Evolutionary conservation across 2,113 vertebrate species (phyloP), one percentile per base, ranked within the genome.

Genomic region (Paramormyrops kingsleyae): DNA sequence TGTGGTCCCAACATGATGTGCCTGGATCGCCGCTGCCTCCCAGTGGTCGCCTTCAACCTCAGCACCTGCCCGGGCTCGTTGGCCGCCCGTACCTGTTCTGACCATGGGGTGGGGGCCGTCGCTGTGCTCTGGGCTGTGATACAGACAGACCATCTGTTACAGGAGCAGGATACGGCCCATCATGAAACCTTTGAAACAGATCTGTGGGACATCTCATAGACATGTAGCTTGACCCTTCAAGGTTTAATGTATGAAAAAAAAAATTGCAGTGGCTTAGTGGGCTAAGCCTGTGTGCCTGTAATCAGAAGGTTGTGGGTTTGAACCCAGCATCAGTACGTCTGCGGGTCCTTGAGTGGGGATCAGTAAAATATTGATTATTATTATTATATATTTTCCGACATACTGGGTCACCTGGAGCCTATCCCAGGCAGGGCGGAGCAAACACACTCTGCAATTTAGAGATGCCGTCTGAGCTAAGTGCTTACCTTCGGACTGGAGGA

Each of bases 1-100:
- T 99, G 98, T 0, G 98, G 98, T 4, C 98, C 98, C 90, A 97
- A 97, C 93, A 99, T 99, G 97, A 95, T 99, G 96, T 99, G 98
- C 93, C 94, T 98, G 93, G 98, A 97, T 90, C 97, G 95, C 89
- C 97, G 95, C 95, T 99, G 98, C 96, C 97, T 99, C 92, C 97
- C 98, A 3, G 95, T 97, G 90, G 94, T 95, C 0, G 95, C 97
- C 88, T 99, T 99, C 95, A 99, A 99, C 95, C 97, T 98, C 95
- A 99, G 98, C 95, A 96, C 93, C 92, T 99, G 98, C 89, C 94
- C 97, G 0, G 96, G 97, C 88, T 97, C 97, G 21, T 96, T 95
- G 93, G 96, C 94, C 0, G 96, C 94, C 80, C 95, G 93, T 85
- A 96, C 97, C 93, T 99, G 98, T 92, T 98, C 95, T 0, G 96